Evolutionary conservation across 2,888 invertebrate species (phyloP).

Genomic region (Drosophila kanekoi): DNA sequence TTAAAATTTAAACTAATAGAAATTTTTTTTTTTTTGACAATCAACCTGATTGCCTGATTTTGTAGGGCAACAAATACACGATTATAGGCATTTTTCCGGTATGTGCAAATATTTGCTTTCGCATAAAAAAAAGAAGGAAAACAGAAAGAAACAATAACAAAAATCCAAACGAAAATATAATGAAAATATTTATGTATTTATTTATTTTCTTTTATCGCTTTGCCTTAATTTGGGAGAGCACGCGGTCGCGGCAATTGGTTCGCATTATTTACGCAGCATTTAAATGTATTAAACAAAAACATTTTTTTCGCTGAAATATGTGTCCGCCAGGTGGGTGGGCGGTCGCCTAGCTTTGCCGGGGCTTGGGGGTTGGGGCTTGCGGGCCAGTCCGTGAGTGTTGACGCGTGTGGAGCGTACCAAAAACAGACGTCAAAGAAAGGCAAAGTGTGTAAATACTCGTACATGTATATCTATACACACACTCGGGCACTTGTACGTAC

Average conservation of each 20-base stretch:
- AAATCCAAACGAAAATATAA: slow-evolving; percentile 41
- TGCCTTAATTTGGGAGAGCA: slow-evolving; percentile 13
- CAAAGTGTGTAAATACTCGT: slow-evolving; percentile 44
- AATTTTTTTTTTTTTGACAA: not conserved
- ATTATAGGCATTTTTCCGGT: slow-evolving; percentile 44
- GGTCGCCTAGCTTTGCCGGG: slow-evolving; percentile 7
- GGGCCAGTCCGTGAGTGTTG: slow-evolving; percentile 45
- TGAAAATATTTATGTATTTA: slow-evolving; percentile 61
- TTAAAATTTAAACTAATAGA: no score
- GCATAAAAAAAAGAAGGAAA: slow-evolving; percentile 13
- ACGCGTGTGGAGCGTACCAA: slow-evolving; percentile 58
- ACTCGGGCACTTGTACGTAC: not conserved
- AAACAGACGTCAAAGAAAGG: slow-evolving; percentile 55
- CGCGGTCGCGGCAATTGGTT: slow-evolving; percentile 41
- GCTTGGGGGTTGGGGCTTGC: slow-evolving; percentile 2
- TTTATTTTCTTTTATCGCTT: slow-evolving; percentile 32
- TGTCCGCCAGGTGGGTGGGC: slow-evolving; percentile 60
- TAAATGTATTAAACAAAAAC: slow-evolving; percentile 62
- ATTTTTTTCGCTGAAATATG: slow-evolving; percentile 39
- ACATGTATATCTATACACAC: slow-evolving; percentile 21
- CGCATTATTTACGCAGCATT: slow-evolving; percentile 77
- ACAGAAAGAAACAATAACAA: not conserved
- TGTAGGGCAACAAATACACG: slow-evolving; percentile 12
- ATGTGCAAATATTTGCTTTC: slow-evolving; percentile 43
- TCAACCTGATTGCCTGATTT: not conserved